Conservation (phyloP, 2,113 vertebrate genomes). For the Pterophyllum scalare region DNA sequence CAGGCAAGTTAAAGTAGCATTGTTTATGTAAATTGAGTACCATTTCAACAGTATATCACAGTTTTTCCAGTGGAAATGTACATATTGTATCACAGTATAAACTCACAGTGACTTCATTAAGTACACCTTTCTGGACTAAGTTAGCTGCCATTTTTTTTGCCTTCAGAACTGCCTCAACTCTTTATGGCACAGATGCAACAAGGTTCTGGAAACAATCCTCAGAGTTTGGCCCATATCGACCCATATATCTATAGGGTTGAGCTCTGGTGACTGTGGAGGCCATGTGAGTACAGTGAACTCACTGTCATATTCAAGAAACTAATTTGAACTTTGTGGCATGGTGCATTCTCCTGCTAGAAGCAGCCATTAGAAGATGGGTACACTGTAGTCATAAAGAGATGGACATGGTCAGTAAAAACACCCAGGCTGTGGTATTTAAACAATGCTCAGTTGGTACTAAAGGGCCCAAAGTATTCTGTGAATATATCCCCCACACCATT, state of each 20-base stretch:
- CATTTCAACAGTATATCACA: background rate
- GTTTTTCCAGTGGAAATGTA: background rate
- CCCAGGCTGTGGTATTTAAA: background rate
- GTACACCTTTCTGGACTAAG: background rate
- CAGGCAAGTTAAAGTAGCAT: too few relatives aligned
- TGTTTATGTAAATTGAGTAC: background rate
- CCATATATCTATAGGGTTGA: too few relatives aligned
- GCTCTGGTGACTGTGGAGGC: too few relatives aligned
- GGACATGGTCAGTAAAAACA: background rate
- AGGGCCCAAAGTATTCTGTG: background rate
- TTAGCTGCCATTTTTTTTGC: too few relatives aligned
- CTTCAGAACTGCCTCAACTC: too few relatives aligned
- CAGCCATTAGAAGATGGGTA: background rate
- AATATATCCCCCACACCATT: background rate
- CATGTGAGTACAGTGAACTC: too few relatives aligned
- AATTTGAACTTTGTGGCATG: too few relatives aligned
- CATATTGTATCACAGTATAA: background rate
- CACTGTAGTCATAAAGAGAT: background rate
- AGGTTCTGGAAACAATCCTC: too few relatives aligned
- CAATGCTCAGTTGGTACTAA: background rate
- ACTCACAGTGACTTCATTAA: background rate
- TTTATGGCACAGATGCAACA: too few relatives aligned
- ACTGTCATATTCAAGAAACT: too few relatives aligned
- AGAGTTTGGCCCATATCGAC: too few relatives aligned
- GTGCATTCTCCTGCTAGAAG: too few relatives aligned